Evolutionary conservation across 2,888 invertebrate genomes (phyloP), one percentile per base, ranked within the genome.

Genomic region (Geotrupes spiniger): DNA sequence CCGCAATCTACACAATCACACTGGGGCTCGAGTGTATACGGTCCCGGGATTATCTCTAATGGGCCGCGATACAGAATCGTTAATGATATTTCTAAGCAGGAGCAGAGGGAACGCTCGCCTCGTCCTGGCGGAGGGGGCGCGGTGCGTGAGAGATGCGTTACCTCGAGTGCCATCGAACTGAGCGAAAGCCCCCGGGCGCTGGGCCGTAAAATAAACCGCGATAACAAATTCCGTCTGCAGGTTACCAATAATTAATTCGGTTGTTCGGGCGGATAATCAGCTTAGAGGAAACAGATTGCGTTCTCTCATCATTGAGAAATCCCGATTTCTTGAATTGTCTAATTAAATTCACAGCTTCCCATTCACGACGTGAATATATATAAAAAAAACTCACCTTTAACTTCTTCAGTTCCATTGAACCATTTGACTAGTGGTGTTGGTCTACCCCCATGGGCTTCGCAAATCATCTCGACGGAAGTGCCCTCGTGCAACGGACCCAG

Each of bases 341-440:
- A 21, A 21, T 6, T 21, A 6, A 21, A 4, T 3, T 21, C 6
- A 21, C 21, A 21, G n/a, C n/a, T n/a, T n/a, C n/a, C n/a, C n/a
- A n/a, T n/a, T n/a, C n/a, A n/a, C n/a, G n/a, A n/a, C n/a, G n/a
- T n/a, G n/a, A n/a, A n/a, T n/a, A n/a, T n/a, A n/a, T n/a, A n/a
- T n/a, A n/a, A n/a, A n/a, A 26, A n/a, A 21, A 21, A 64, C 69
- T 70, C 76, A 73, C 84, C 83, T 53, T 79, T 72, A 46, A 85
- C 76, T 60, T 81, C 78, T 40, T 79, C 78, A 31, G 80, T 82
- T 59, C 86, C 87, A 69, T 90, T 89, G 77, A 82, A 90, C 93
- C 93, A 94, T 53, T 82, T 81, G 49, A 94, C 85, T 58, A 80
- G 81, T 1, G 94, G 92, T 55, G 87, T 85, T 0, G 94, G 94